Evolutionary conservation across 35 echinoderm and acorn worm species (phyloP).

Genomic region (Anneissia japonica): DNA sequence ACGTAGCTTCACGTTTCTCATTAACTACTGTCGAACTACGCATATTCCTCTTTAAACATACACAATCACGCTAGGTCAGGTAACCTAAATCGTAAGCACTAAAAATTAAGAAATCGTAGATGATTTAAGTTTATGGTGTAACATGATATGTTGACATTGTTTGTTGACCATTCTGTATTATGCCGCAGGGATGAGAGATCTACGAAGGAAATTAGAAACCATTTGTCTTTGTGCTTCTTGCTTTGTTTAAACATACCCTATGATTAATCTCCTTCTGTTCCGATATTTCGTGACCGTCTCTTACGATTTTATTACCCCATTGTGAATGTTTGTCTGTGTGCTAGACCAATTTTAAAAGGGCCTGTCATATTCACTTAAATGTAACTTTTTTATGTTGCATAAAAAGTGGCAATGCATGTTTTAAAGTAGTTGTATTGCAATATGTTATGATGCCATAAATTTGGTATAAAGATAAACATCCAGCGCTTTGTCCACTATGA

Average conservation of each 20-base stretch:
- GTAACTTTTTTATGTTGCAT: not conserved
- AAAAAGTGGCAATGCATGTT: too few relatives aligned
- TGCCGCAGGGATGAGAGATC: not conserved
- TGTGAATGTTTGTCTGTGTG: not conserved
- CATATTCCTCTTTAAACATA: too few relatives aligned
- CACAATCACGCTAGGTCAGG: not conserved
- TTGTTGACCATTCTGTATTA: not conserved
- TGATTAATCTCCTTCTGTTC: not conserved
- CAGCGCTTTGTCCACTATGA: too few relatives aligned
- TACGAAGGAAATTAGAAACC: not conserved
- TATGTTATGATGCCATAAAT: too few relatives aligned
- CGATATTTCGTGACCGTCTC: not conserved
- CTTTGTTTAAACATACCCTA: not conserved
- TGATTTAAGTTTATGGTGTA: not conserved
- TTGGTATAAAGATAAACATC: too few relatives aligned
- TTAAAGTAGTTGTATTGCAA: not conserved
- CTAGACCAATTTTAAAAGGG: not conserved
- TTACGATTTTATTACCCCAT: not conserved
- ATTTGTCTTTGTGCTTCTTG: not conserved
- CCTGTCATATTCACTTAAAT: not conserved
- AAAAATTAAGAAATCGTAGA: not conserved
- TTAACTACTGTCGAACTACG: too few relatives aligned
- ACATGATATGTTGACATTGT: not conserved
- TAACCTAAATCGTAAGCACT: not conserved
- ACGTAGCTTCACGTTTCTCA: too few relatives aligned